phyloP scores from a whole-genome alignment of 2,888 invertebrate genomes.

The Folsomia manolachei region DNA sequence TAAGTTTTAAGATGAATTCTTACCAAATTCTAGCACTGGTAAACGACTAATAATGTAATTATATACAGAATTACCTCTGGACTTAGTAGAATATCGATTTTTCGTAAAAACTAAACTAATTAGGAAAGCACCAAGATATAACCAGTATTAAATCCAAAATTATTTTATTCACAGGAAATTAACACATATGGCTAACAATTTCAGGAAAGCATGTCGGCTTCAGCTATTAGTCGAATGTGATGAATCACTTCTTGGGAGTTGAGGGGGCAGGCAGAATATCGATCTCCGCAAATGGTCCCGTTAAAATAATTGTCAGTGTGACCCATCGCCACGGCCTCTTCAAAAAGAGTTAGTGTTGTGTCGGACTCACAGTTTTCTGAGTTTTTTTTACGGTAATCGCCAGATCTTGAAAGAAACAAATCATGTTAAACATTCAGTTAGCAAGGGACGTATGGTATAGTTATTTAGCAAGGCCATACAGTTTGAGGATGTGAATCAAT shows the following conservation, averaged over 20 bases:
- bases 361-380: not conserved
- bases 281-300: conserved; percentile 30
- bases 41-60: too few species aligned
- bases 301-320: conserved; percentile 21
- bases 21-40: conserved; percentile 58
- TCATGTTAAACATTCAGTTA: not conserved
- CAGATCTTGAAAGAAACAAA: too few species aligned
- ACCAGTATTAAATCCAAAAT: not conserved
- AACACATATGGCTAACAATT: not conserved
- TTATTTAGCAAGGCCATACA: conserved; percentile 16
- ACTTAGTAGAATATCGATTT: too few species aligned
- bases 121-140: not conserved
- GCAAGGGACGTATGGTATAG: not conserved
- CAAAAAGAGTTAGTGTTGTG: conserved; percentile 16
- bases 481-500: conserved; percentile 22
- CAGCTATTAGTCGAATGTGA: conserved; percentile 26
- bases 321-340: conserved; percentile 32
- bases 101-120: not conserved
- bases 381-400: conserved; percentile 14
- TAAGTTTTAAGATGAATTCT: not conserved
- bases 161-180: not conserved
- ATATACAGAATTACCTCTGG: too few species aligned
- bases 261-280: conserved; percentile 33
- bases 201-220: conserved; percentile 23
- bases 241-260: conserved; percentile 30